Conservation (phyloP, 1,140 invertebrate genomes). For the Saxidomus purpurata region DNA sequence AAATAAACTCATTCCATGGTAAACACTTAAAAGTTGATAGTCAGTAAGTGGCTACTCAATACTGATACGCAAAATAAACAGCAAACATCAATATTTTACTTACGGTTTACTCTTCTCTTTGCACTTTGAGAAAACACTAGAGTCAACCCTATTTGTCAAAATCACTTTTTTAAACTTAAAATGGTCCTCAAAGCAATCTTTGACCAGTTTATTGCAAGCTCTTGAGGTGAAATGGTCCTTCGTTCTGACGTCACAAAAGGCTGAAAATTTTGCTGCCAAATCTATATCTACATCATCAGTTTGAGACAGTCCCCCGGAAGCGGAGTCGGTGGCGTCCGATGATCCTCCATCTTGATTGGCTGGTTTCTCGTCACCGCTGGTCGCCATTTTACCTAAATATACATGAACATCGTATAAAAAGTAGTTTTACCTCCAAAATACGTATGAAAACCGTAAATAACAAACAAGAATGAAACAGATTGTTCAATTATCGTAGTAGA, state of each 20-base stretch:
- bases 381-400: conserved; percentile 24
- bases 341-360: conserved; percentile 26
- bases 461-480: no score
- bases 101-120: conserved; percentile 64
- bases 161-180: conserved; percentile 57
- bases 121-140: conserved; percentile 62
- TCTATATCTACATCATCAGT: conserved; percentile 39
- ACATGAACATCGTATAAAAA: neutral
- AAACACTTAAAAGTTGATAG: no score
- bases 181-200: conserved; percentile 58
- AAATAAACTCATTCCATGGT: no score
- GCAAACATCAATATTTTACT: no score
- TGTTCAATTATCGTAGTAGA: no score
- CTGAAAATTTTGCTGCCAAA: conserved; percentile 45
- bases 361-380: conserved; percentile 5
- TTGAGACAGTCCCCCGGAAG: neutral
- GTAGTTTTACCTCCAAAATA: no score
- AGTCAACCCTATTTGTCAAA: conserved; percentile 44
- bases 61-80: no score
- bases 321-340: neutral
- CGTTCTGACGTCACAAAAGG: conserved; percentile 34
- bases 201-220: conserved; percentile 55
- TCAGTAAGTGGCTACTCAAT: no score
- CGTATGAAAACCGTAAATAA: no score
- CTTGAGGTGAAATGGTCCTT: conserved; percentile 59